A percentile compares a stretch with the other conserved stretches of the same genome.
Evolutionary conservation across 1,140 invertebrate genomes (phyloP).

Genomic region (Neodiprion fabricii): DNA sequence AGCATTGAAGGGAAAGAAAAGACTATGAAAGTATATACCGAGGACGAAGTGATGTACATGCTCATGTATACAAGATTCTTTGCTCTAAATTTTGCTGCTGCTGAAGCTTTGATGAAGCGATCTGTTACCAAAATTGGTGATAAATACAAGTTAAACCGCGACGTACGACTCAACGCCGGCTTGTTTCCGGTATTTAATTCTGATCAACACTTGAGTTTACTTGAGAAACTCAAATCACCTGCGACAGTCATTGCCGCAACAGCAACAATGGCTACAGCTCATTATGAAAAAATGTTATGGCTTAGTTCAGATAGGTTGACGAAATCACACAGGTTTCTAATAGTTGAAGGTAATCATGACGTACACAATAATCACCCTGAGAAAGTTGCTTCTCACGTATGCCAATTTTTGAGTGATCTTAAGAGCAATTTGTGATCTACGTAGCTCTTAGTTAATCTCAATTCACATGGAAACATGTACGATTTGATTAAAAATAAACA

Average conservation of each 20-base stretch:
- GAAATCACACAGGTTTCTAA: constrained; percentile 30
- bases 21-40: constrained; percentile 53
- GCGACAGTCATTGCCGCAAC: constrained; percentile 43
- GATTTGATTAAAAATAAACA: no score
- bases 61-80: constrained; percentile 49
- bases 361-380: constrained; percentile 69
- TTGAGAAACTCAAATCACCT: constrained; percentile 34
- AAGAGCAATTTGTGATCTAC: constrained; percentile 24
- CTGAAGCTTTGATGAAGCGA: constrained; percentile 61
- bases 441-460: neutral
- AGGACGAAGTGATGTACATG: constrained; percentile 60
- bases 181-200: constrained; percentile 26
- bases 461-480: neutral
- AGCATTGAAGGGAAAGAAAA: constrained; percentile 39
- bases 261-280: constrained; percentile 38
- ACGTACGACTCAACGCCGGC: constrained; percentile 43
- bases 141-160: constrained; percentile 48
- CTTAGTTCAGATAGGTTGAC: neutral
- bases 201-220: constrained; percentile 27
- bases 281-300: constrained; percentile 46
- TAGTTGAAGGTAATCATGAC: constrained; percentile 69
- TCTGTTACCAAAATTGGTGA: constrained; percentile 47
- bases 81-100: constrained; percentile 53
- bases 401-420: constrained; percentile 50
- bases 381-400: constrained; percentile 56